Evolutionary conservation across 2,888 invertebrate species (phyloP).

Genomic region (Polietes domitor): DNA sequence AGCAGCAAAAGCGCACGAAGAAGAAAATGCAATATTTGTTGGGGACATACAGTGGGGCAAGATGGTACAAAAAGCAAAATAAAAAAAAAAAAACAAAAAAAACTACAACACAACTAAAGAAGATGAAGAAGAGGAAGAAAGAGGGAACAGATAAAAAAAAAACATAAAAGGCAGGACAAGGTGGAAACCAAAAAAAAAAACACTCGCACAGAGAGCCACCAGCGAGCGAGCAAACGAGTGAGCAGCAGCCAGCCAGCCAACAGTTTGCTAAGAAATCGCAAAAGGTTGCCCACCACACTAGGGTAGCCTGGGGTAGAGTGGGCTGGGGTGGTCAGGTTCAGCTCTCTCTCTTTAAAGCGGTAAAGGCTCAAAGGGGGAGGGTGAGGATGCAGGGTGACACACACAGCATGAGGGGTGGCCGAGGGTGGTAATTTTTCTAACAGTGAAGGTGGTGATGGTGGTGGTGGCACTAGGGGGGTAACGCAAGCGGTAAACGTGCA

Average conservation of each 20-base stretch:
- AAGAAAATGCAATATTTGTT: slow-evolving; percentile 23
- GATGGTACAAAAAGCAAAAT: not conserved
- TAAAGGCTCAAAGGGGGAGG: not conserved
- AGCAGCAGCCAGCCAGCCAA: no score
- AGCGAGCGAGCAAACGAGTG: slow-evolving; percentile 7
- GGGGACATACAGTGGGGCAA: slow-evolving; percentile 14
- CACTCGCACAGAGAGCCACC: not conserved
- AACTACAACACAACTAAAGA: not conserved
- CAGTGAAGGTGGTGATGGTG: not conserved
- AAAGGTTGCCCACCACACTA: not conserved
- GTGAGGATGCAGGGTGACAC: not conserved
- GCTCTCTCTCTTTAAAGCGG: no score
- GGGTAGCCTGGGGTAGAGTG: not conserved
- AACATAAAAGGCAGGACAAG: not conserved
- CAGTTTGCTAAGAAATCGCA: not conserved
- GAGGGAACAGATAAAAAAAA: no score
- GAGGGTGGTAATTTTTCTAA: not conserved
- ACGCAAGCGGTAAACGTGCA: no score
- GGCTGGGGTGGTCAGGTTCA: no score
- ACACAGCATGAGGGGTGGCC: slow-evolving; percentile 1
- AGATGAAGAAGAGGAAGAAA: not conserved
- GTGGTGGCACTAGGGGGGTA: slow-evolving; percentile 12
- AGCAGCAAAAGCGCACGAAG: slow-evolving; percentile 24
- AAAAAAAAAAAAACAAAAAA: slow-evolving; percentile 32
- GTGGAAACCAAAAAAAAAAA: not conserved